Base-by-base conservation (phyloP, 2,797 vertebrate genomes). In the Scyliorhinus canicula region DNA sequence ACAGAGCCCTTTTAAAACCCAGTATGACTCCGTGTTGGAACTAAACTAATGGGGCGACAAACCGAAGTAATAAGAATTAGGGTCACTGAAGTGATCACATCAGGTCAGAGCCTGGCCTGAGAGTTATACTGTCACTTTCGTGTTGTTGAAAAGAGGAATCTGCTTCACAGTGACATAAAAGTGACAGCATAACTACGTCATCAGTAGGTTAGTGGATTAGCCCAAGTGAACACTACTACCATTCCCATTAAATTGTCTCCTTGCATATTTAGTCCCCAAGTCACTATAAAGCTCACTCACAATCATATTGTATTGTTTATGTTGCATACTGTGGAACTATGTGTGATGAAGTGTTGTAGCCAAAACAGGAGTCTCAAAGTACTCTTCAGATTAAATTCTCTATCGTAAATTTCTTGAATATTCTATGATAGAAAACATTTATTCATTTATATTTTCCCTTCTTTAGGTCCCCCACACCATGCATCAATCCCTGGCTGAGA, bases 391-490 rank as follows among this genome's bases (percentile, higher is more conserved):
- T 94, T 67, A 94, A 74, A 71, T 94, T 94, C 93, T 74, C 93
- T 94, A 55, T 94, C 50, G 69, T 94, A 94, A 94, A 71, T 69
- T 50, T 35, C 93, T 94, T 94, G 93, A 50, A 69, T 74, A 71
- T 71, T 71, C 21, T 69, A 94, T 94, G 19, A 94, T 74, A 94
- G 67, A 94, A 74, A 74, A 47, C 67, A 94, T 94, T 94, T 94
- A 94, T 94, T 94, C 67, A 94, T 94, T 94, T 74, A 94, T 94
- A 94, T 94, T 94, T 94, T 74, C 93, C 93, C 93, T 94, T 69
- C 93, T 74, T 94, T 94, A 94, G 93, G 93, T 94, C 93, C 93
- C 93, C 93, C 93, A 94, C 65, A 94, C 93, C 93, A 94, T 94
- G 93, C 93, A 94, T 69, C 93, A 94, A 71, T 94, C 93, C 93